A percentile compares a stretch with the other conserved stretches of the same genome.
Conservation (phyloP, 2,888 invertebrate species). For the Metellina segmentata region DNA sequence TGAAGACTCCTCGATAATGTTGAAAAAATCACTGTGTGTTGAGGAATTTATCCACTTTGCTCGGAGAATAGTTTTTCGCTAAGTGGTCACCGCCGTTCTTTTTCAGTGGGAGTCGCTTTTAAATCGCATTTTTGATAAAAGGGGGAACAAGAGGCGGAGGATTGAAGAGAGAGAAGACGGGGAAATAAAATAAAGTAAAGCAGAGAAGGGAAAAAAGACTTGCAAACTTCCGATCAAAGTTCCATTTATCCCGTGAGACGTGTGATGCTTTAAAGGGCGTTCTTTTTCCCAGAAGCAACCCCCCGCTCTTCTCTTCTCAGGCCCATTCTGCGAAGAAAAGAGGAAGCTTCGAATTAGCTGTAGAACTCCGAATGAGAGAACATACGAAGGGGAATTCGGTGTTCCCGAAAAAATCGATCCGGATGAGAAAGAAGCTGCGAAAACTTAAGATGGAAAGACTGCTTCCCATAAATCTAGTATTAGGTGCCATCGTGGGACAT, state of each 20-base stretch:
- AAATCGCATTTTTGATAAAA: constrained; percentile 74
- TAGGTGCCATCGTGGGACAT: background rate
- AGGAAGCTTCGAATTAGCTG: constrained; percentile 42
- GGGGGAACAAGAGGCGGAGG: constrained; percentile 33
- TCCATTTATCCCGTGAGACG: constrained; percentile 74
- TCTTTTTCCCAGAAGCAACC: background rate
- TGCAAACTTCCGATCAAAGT: constrained; percentile 70
- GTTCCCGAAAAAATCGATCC: background rate
- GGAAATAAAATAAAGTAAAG: constrained; percentile 12
- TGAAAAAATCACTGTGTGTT: constrained; percentile 73
- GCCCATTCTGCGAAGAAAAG: constrained; percentile 19
- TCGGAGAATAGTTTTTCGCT: constrained; percentile 72
- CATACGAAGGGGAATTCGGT: background rate
- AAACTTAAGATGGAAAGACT: background rate
- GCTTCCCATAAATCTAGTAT: background rate
- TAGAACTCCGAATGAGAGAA: background rate
- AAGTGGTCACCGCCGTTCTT: constrained; percentile 65
- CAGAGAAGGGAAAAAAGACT: constrained; percentile 16
- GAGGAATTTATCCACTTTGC: constrained; percentile 76
- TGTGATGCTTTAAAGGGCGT: constrained; percentile 72
- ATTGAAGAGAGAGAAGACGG: background rate
- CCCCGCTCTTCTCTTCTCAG: background rate
- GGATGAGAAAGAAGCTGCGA: background rate
- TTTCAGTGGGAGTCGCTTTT: constrained; percentile 50
- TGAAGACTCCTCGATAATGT: constrained; percentile 70